These are phyloP conservation scores for Platanista minor DNA, from an alignment of 2,113 vertebrate species.

Conservation along the genomic window DNA sequence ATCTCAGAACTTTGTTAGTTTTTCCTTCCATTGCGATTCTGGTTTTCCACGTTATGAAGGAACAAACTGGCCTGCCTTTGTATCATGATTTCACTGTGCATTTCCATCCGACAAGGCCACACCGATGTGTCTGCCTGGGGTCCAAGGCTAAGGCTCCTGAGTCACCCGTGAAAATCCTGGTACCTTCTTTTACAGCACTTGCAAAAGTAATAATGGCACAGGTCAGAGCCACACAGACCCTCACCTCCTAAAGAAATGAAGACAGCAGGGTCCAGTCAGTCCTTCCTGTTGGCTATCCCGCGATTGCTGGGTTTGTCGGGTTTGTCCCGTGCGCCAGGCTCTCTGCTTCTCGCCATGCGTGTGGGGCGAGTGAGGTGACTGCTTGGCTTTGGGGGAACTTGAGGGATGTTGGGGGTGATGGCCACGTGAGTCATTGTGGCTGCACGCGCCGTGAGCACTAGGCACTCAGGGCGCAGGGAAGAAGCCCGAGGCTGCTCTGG, in stretches of 20 bases:
- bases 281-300: neutral
- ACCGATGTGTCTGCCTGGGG: neutral
- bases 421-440: too few species aligned
- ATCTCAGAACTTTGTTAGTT: neutral
- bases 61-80: neutral
- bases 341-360: neutral
- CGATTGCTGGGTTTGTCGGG: too few species aligned
- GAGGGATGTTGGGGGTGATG: too few species aligned
- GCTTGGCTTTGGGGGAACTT: neutral
- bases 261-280: neutral
- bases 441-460: too few species aligned
- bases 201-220: neutral
- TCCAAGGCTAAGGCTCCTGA: neutral
- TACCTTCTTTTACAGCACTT: neutral
- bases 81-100: neutral
- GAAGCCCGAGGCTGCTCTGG: too few species aligned
- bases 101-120: neutral
- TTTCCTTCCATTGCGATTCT: neutral
- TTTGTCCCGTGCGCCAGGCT: neutral
- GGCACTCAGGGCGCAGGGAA: too few species aligned
- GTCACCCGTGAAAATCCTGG: neutral
- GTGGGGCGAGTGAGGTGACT: neutral
- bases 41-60: neutral
- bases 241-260: neutral
- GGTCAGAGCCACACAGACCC: neutral